A percentile compares a stretch with the other conserved stretches of the same genome.
phyloP scores from a whole-genome alignment of 2,113 vertebrate genomes.

The Pionites leucogaster region DNA sequence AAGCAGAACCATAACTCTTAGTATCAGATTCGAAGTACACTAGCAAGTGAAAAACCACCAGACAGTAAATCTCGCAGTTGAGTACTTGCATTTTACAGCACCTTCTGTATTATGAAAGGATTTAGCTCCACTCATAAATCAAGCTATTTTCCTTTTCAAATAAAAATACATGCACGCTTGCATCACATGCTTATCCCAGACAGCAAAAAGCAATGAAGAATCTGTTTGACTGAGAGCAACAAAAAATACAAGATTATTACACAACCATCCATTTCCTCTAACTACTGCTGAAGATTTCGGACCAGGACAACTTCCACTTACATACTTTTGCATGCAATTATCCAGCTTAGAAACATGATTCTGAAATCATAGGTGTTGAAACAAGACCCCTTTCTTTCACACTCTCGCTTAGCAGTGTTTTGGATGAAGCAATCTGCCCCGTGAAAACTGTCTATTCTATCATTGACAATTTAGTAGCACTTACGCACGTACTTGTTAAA shows the following conservation, averaged over 20 bases:
- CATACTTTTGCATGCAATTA: neutral
- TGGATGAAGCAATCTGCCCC: neutral
- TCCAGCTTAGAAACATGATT: neutral
- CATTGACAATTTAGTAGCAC: neutral
- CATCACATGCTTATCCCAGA: neutral
- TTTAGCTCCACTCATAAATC: neutral
- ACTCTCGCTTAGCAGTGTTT: neutral
- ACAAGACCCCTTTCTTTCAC: neutral
- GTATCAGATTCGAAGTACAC: neutral
- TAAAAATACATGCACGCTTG: neutral
- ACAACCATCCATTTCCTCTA: constrained; percentile 4
- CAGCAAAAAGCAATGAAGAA: neutral
- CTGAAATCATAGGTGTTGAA: neutral
- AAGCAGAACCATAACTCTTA: neutral
- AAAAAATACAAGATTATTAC: neutral
- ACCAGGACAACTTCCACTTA: neutral
- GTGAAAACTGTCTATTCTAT: neutral
- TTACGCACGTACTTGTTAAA: neutral
- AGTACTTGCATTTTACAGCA: neutral
- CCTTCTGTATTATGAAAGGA: neutral
- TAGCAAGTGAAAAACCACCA: neutral
- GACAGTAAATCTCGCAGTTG: neutral
- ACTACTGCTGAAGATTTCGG: neutral
- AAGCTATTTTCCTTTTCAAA: neutral
- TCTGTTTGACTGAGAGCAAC: neutral